Evolutionary conservation across 1,140 invertebrate species (phyloP).

Genomic region (Sweltsa coloradensis): DNA sequence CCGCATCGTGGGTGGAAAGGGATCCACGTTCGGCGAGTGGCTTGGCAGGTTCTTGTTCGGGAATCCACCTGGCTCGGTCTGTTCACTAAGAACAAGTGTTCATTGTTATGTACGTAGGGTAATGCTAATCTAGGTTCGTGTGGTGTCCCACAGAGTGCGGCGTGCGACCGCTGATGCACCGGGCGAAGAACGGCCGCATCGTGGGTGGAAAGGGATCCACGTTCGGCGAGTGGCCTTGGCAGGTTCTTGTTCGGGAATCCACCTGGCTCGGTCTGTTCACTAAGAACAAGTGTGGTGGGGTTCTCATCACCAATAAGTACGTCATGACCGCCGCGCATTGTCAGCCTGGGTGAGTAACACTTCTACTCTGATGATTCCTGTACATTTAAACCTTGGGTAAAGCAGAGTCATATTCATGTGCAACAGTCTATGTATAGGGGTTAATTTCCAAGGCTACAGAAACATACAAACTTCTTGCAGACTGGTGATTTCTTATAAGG

Average conservation of each 20-base stretch:
- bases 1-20: slow-evolving; percentile 81
- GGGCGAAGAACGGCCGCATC: slow-evolving; percentile 71
- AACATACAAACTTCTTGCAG: too few relatives aligned
- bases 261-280: slow-evolving; percentile 88
- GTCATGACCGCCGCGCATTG: slow-evolving; percentile 90
- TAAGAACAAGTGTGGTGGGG: slow-evolving; percentile 93
- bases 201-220: slow-evolving; percentile 77
- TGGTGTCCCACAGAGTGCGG: slow-evolving; percentile 84
- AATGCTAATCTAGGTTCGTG: too few relatives aligned
- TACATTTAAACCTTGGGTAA: too few relatives aligned
- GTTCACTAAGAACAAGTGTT: slow-evolving; percentile 91
- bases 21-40: slow-evolving; percentile 74
- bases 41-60: slow-evolving; percentile 84
- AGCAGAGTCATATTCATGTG: too few relatives aligned
- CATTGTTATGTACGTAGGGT: slow-evolving; percentile 11
- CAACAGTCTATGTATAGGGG: too few relatives aligned
- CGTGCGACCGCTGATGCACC: slow-evolving; percentile 56
- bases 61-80: slow-evolving; percentile 87
- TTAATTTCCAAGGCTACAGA: too few relatives aligned
- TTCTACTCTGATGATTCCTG: too few relatives aligned
- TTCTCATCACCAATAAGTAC: slow-evolving; percentile 71
- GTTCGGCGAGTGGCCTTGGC: slow-evolving; percentile 89
- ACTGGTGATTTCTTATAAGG: too few relatives aligned
- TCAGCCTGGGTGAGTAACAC: slow-evolving; percentile 77
- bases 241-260: slow-evolving; percentile 79